Percentiles rank a stretch among this genome's conserved stretches.
Evolutionary conservation across 2,113 vertebrate genomes (phyloP).

Genomic region (Leptobrachium leishanense): DNA sequence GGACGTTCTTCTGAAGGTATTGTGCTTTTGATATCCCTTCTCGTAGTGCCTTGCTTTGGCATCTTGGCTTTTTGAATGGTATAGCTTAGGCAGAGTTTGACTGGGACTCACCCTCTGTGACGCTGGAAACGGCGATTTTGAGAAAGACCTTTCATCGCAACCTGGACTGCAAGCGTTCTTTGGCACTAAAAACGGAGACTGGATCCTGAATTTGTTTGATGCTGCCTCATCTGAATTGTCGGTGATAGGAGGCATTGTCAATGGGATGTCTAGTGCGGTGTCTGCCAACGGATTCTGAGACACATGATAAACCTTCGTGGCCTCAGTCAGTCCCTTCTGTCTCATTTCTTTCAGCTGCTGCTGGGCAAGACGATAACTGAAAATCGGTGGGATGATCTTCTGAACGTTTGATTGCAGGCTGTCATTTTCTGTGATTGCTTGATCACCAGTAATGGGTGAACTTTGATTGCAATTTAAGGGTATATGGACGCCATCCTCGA

Average conservation of each 20-base stretch:
- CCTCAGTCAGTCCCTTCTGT: slow-evolving; percentile 87
- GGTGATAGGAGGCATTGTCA: slow-evolving; percentile 55
- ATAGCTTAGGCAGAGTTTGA: slow-evolving; percentile 64
- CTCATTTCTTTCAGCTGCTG: slow-evolving; percentile 98
- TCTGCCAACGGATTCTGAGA: slow-evolving; percentile 89
- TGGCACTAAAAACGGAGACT: slow-evolving; percentile 74
- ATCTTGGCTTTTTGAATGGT: slow-evolving; percentile 70
- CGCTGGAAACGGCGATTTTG: slow-evolving; percentile 65
- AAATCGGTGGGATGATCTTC: slow-evolving; percentile 88
- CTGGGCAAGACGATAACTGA: slow-evolving; percentile 93
- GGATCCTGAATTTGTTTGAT: slow-evolving; percentile 70
- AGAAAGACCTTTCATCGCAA: slow-evolving; percentile 60
- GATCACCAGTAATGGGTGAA: slow-evolving; percentile 61
- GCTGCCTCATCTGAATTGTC: slow-evolving; percentile 69
- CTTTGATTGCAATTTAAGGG: slow-evolving; percentile 68
- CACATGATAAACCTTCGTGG: slow-evolving; percentile 90
- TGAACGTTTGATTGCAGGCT: slow-evolving; percentile 78
- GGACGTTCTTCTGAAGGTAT: slow-evolving; percentile 84
- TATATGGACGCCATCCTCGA: slow-evolving; percentile 55
- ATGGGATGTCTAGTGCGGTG: slow-evolving; percentile 72
- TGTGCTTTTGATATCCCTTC: slow-evolving; percentile 68
- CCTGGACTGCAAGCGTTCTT: slow-evolving; percentile 50
- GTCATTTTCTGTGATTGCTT: slow-evolving; percentile 61
- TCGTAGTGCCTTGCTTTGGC: slow-evolving; percentile 78
- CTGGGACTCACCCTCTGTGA: slow-evolving; percentile 58